Evolutionary conservation across 2,113 vertebrate genomes (phyloP).

Genomic region (Aplodontia rufa): DNA sequence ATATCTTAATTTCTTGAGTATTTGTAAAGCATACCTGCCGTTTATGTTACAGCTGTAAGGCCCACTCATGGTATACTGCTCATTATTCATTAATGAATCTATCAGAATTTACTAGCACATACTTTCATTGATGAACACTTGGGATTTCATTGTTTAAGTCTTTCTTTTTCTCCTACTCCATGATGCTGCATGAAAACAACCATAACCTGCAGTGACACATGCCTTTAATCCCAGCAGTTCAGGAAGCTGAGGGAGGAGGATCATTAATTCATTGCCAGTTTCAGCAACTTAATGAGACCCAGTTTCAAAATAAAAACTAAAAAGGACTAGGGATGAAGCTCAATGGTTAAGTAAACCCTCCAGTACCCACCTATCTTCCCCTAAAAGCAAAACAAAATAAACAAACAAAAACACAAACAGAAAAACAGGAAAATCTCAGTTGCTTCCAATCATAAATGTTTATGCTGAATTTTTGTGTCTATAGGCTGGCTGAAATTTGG

Average conservation of each 20-base stretch:
- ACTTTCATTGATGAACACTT: neutral
- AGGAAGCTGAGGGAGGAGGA: too few relatives aligned
- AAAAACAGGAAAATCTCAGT: neutral
- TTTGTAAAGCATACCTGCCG: neutral
- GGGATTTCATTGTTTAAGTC: neutral
- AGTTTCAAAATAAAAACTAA: too few relatives aligned
- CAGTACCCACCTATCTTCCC: too few relatives aligned
- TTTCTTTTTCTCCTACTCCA: neutral
- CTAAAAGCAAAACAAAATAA: too few relatives aligned
- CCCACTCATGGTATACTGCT: accelerated
- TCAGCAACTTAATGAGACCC: too few relatives aligned
- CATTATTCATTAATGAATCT: neutral
- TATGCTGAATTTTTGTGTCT: neutral
- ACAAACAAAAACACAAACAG: too few relatives aligned
- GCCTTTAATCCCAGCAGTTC: too few relatives aligned
- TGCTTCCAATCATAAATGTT: neutral
- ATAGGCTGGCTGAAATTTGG: neutral
- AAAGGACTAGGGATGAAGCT: too few relatives aligned
- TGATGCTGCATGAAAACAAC: neutral
- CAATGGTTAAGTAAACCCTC: too few relatives aligned
- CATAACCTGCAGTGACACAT: too few relatives aligned
- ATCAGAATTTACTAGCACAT: neutral
- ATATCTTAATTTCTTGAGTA: neutral
- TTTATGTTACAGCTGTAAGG: neutral
- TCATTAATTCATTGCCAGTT: too few relatives aligned